phyloP scores from a whole-genome alignment of 2,797 vertebrate species.

The Halcyon chelicuti region DNA sequence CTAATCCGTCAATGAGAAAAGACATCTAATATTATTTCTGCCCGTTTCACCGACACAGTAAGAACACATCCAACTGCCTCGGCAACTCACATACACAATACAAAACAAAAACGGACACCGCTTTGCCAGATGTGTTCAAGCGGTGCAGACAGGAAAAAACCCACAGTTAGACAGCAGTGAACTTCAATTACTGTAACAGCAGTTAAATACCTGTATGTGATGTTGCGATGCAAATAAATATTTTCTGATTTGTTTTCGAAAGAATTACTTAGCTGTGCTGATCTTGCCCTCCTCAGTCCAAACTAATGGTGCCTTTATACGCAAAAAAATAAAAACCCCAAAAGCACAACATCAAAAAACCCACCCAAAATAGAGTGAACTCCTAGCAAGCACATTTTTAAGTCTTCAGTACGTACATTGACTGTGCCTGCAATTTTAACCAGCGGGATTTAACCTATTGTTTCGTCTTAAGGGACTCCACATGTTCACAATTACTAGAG shows the following conservation, averaged over 20 bases:
- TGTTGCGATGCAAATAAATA: not conserved
- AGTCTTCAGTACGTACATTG: not conserved
- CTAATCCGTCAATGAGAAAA: constrained; percentile 62
- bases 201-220: not conserved
- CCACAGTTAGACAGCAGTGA: not conserved
- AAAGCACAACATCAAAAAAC: too few species aligned
- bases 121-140: not conserved
- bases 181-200: not conserved
- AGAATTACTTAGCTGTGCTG: too few species aligned
- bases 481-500: constrained; percentile 17
- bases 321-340: not conserved
- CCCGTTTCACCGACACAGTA: not conserved
- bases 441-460: not conserved
- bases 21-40: constrained; percentile 53
- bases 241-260: not conserved
- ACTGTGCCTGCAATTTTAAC: not conserved
- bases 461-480: constrained; percentile 18
- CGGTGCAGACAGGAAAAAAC: not conserved
- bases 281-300: not conserved
- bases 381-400: not conserved
- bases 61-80: constrained; percentile 33
- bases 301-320: not conserved
- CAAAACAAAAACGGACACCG: not conserved
- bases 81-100: not conserved
- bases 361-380: not conserved